Evolutionary conservation across 2,113 vertebrate species (phyloP).

Genomic region (Microtus oregoni): DNA sequence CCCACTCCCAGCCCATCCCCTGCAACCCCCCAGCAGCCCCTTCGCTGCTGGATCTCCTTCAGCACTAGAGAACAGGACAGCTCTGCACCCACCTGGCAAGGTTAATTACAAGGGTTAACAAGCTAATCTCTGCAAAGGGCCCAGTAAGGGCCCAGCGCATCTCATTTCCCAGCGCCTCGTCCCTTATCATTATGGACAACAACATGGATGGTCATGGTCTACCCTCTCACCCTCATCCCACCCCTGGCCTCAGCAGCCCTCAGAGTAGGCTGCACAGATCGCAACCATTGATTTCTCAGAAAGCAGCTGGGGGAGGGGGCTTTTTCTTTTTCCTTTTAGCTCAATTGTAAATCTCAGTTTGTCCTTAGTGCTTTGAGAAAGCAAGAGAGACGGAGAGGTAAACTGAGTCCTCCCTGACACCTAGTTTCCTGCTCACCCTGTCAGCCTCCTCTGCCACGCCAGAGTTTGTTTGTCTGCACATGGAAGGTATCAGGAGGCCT

Average conservation of each 20-base stretch:
- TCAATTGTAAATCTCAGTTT: conserved; percentile 66
- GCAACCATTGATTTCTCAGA: conserved; percentile 41
- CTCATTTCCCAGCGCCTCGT: background rate
- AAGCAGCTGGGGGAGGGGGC: conserved; percentile 35
- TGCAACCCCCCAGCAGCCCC: background rate
- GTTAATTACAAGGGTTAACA: conserved; percentile 37
- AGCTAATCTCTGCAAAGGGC: conserved; percentile 11
- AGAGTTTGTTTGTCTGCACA: background rate
- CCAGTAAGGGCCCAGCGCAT: background rate
- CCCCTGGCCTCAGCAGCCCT: background rate
- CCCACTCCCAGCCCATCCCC: background rate
- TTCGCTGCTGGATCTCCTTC: background rate
- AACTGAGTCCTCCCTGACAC: background rate
- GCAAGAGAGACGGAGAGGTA: conserved; percentile 21
- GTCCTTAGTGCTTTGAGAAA: conserved; percentile 58
- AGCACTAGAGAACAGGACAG: background rate
- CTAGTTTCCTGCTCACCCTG: background rate
- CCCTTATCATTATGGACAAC: background rate
- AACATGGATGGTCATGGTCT: background rate
- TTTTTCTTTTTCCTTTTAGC: conserved; percentile 21
- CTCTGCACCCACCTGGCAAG: background rate
- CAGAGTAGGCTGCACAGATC: background rate
- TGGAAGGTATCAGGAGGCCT: background rate
- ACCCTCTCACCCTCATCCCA: background rate
- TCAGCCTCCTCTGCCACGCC: background rate